Base-by-base conservation (phyloP, 2,888 invertebrate species). In the Vesta saturnalis region DNA sequence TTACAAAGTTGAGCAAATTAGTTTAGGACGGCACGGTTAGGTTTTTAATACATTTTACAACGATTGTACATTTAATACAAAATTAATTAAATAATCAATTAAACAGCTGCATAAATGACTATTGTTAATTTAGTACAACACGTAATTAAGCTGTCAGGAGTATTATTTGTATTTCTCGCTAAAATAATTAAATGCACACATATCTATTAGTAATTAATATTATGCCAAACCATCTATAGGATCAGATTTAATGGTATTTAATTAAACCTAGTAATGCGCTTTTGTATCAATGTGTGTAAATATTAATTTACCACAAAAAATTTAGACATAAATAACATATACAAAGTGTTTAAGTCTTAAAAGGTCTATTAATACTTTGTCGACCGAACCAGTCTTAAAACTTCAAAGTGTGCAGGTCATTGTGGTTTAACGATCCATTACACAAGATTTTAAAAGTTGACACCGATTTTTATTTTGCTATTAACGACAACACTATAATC, bases 381-480 rank as follows among this genome's bases (percentile, higher is more conserved):
- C 39, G 39, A 39, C 39, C 8, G 39, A 39, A 39, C 39, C 39
- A 8, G 39, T 39, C 39, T 39, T 6, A 39, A 39, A 39, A 39
- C 47, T 49, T 49, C 18, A 55, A 55, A 55, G 16, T 55, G 19
- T 55, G 23, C 47, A 55, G 8, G 55, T 55, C 55, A 55, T 55
- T 55, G 55, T 55, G 22, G 55, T 23, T 55, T 55, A 55, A 55
- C 55, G 18, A 19, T 21, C 55, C 55, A 55, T 22, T 23, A 55
- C 19, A 10, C 14, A n/a, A 49, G 47, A 49, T 8, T 49, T 18
- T 15, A 49, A 10, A 49, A 49, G 47, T 49, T 55, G 23, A 55
- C 23, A 55, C 21, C 22, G 14, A 55, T n/a, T 55, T 55, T 55
- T 23, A 55, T 22, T 49, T 49, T 18, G 18, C 18, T 15, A 8